Evolutionary conservation across 2,888 invertebrate species (phyloP).

Genomic region (Steinernema scapterisci): DNA sequence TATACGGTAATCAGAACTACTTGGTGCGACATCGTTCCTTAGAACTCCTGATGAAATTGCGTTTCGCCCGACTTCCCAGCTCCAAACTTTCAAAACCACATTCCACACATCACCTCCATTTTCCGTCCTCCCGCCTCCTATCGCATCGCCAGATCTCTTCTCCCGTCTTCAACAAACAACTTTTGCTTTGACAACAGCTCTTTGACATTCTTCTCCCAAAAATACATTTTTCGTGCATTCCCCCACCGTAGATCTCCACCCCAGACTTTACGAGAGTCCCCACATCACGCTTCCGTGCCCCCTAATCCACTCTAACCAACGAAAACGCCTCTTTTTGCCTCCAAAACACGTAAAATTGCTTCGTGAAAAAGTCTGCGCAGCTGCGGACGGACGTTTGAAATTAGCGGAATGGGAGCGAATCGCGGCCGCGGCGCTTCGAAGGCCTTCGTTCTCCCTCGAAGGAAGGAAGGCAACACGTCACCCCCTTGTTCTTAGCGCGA

Average conservation of each 20-base stretch:
- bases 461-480: neutral
- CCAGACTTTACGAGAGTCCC: neutral
- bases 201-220: neutral
- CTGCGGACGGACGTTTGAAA: neutral
- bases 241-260: neutral
- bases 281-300: neutral
- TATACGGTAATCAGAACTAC: too few species aligned
- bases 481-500: neutral
- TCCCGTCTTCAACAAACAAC: too few species aligned
- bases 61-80: too few species aligned
- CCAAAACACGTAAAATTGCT: neutral
- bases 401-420: neutral
- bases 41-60: too few species aligned
- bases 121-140: too few species aligned
- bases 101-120: too few species aligned
- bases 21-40: too few species aligned
- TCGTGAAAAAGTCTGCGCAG: conserved; percentile 1
- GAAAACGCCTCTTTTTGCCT: neutral
- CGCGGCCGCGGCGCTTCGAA: neutral
- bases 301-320: neutral
- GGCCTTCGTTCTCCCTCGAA: too few species aligned
- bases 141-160: too few species aligned
- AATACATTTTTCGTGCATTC: neutral
- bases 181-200: neutral
- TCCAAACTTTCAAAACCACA: too few species aligned